These are phyloP conservation scores for Geotrypetes seraphini DNA, from an alignment of 2,797 vertebrate species.

Conservation along the genomic window DNA sequence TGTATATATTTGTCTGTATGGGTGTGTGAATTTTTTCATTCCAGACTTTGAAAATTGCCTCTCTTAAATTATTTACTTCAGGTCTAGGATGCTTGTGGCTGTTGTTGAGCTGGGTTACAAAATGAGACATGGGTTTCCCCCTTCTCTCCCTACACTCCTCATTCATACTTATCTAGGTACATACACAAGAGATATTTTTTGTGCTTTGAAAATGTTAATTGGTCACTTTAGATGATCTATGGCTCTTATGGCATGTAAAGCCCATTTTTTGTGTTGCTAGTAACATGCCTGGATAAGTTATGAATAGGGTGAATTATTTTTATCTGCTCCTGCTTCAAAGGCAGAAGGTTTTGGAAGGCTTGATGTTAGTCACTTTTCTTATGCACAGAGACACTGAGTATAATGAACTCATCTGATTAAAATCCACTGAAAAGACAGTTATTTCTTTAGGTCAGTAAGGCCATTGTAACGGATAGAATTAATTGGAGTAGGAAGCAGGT, in stretches of 20 bases:
- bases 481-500: constrained; percentile 6
- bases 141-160: constrained; percentile 4
- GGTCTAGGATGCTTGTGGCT: constrained; percentile 44
- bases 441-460: too few species aligned
- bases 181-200: too few species aligned
- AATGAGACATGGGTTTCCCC: constrained; percentile 9
- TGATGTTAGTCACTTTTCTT: constrained; percentile 29
- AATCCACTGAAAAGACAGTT: constrained; percentile 18
- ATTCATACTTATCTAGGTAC: too few species aligned
- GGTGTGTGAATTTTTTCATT: constrained; percentile 39
- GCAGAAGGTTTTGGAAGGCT: constrained; percentile 24
- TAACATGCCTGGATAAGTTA: too few species aligned
- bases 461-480: too few species aligned
- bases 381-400: constrained; percentile 12
- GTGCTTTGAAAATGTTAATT: too few species aligned
- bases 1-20: constrained; percentile 43
- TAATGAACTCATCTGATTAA: constrained; percentile 20
- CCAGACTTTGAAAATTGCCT: constrained; percentile 33
- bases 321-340: constrained; percentile 12
- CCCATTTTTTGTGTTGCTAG: too few species aligned
- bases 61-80: constrained; percentile 53
- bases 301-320: constrained; percentile 42
- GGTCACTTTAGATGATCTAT: too few species aligned
- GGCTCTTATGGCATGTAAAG: too few species aligned
- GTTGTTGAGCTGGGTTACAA: constrained; percentile 29